phyloP scores from a whole-genome alignment of 2,797 vertebrate genomes.

The Danio aesculapii region DNA sequence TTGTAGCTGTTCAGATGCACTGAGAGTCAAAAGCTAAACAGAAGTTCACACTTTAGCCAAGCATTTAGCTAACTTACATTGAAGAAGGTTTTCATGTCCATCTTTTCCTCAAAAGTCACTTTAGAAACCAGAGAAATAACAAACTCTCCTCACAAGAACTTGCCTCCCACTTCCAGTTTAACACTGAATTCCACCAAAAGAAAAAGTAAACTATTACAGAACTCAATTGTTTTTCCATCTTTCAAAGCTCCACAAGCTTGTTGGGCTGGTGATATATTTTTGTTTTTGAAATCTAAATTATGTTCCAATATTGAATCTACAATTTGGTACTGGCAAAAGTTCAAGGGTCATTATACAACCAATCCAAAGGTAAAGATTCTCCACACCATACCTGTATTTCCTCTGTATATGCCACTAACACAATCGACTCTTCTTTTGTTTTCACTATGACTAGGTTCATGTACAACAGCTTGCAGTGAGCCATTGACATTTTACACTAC shows the following conservation, averaged over 20 bases:
- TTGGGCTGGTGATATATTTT: fast-evolving
- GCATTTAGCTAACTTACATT: no score
- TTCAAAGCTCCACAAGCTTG: neutral
- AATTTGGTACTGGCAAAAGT: neutral
- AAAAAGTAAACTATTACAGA: neutral
- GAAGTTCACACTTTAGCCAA: no score
- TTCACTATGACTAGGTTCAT: slow-evolving; percentile 12
- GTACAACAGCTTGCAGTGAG: neutral
- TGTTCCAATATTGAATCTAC: slow-evolving; percentile 11
- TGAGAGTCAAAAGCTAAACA: no score
- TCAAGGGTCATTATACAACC: slow-evolving; percentile 26
- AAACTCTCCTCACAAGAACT: slow-evolving; percentile 28
- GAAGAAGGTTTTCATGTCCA: neutral
- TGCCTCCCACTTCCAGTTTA: slow-evolving; percentile 1
- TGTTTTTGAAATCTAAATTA: neutral
- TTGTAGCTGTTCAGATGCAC: no score
- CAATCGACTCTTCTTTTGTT: neutral
- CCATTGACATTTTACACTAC: neutral
- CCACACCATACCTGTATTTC: no score
- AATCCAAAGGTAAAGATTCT: slow-evolving; percentile 15
- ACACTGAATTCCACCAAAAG: slow-evolving; percentile 1
- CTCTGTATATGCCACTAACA: neutral
- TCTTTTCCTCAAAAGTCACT: no score
- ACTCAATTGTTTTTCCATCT: neutral
- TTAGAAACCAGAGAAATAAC: slow-evolving; percentile 23